A percentile compares a stretch with the other conserved stretches of the same genome.
Conservation (phyloP, 1,140 invertebrate genomes). For the Agraylea sexmaculata region DNA sequence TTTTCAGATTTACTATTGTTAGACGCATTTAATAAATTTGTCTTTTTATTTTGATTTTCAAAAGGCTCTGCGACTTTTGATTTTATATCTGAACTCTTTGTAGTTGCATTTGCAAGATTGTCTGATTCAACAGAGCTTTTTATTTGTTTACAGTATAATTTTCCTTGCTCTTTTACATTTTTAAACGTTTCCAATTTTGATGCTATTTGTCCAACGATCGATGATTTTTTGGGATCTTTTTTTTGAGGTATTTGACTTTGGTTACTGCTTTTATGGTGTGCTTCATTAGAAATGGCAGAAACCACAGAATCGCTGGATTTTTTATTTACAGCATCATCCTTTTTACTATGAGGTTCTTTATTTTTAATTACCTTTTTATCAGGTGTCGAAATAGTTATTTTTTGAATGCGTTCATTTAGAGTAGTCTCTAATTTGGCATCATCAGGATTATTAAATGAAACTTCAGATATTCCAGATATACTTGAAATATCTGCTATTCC, state of each 20-base stretch:
- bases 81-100: too few species aligned
- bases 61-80: too few species aligned
- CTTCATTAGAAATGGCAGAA: slow-evolving; percentile 3
- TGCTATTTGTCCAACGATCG: slow-evolving; percentile 19
- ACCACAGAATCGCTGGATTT: not conserved
- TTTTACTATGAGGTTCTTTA: not conserved
- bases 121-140: slow-evolving; percentile 15
- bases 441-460: too few species aligned
- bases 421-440: too few species aligned
- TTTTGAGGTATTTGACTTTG: not conserved
- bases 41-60: too few species aligned
- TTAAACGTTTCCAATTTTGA: slow-evolving; percentile 19
- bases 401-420: too few species aligned
- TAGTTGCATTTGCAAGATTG: too few species aligned
- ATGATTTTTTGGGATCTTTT: slow-evolving; percentile 10
- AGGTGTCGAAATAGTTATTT: not conserved
- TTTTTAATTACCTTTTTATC: not conserved
- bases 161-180: slow-evolving; percentile 17
- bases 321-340: slow-evolving; percentile 6
- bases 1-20: too few species aligned
- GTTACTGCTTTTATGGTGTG: not conserved
- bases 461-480: slow-evolving; percentile 9
- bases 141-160: slow-evolving; percentile 8
- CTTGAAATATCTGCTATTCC: slow-evolving; percentile 7
- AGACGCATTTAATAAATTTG: too few species aligned